Conservation (phyloP, 2,113 vertebrate species). For the Crotophaga sulcirostris region DNA sequence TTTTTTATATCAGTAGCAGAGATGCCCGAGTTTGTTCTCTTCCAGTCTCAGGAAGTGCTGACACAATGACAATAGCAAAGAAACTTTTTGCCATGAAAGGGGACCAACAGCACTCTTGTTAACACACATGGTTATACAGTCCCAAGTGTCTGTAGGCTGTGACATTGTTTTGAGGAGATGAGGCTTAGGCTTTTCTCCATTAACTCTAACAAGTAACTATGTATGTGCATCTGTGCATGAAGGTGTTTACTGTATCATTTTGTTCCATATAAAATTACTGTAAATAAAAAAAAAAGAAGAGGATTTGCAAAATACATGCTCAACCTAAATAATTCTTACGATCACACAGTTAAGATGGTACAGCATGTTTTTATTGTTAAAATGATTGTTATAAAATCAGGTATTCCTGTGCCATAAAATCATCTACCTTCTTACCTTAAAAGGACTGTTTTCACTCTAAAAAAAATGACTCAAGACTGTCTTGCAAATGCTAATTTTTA, state of each 20-base stretch:
- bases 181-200: neutral
- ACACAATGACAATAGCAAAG: neutral
- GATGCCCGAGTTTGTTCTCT: neutral
- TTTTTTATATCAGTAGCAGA: rapidly evolving
- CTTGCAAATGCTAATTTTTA: neutral
- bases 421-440: neutral
- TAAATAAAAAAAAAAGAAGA: neutral
- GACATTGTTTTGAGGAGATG: neutral
- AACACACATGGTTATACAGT: neutral
- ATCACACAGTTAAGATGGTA: neutral
- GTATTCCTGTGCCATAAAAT: neutral
- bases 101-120: neutral
- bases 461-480: neutral
- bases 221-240: neutral
- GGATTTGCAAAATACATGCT: neutral
- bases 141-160: neutral
- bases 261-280: neutral
- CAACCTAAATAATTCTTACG: neutral
- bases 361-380: neutral
- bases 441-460: neutral
- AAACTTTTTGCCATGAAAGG: slow-evolving; percentile 9
- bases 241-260: neutral
- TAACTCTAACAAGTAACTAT: neutral
- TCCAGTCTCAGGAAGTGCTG: neutral
- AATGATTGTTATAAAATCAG: neutral